Evolutionary conservation across 2,888 invertebrate genomes (phyloP).

Genomic region (Apamea epomidion): DNA sequence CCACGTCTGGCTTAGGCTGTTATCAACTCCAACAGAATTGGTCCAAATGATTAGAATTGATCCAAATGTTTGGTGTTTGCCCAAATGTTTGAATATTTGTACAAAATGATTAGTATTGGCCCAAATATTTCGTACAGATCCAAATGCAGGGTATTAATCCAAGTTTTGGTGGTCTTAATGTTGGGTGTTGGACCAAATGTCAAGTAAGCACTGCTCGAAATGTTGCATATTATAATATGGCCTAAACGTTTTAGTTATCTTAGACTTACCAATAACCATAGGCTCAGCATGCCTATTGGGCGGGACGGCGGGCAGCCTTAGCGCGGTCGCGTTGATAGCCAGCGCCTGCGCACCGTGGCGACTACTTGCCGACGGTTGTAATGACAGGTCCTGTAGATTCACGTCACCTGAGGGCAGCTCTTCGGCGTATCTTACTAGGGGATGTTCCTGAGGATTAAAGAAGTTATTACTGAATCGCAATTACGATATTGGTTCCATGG

Average conservation of each 20-base stretch:
- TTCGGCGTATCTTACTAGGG: constrained; percentile 80
- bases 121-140: background rate
- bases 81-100: background rate
- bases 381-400: constrained; percentile 55
- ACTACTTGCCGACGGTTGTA: constrained; percentile 69
- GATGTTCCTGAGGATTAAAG: constrained; percentile 75
- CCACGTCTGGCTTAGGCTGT: background rate
- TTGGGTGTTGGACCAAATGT: background rate
- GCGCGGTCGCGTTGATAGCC: constrained; percentile 82
- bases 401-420: constrained; percentile 69
- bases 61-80: background rate
- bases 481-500: too few relatives aligned
- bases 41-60: background rate
- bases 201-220: background rate
- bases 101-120: background rate
- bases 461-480: background rate
- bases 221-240: background rate
- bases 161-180: background rate
- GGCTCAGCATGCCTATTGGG: constrained; percentile 74
- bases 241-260: background rate
- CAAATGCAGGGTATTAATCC: too few relatives aligned
- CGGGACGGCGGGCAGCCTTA: constrained; percentile 80
- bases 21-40: background rate
- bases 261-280: constrained; percentile 73
- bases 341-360: constrained; percentile 75